Percentiles rank a stretch among this genome's conserved stretches.
phyloP scores from a whole-genome alignment of 2,797 vertebrate species.

The Sarcophilus harrisii region DNA sequence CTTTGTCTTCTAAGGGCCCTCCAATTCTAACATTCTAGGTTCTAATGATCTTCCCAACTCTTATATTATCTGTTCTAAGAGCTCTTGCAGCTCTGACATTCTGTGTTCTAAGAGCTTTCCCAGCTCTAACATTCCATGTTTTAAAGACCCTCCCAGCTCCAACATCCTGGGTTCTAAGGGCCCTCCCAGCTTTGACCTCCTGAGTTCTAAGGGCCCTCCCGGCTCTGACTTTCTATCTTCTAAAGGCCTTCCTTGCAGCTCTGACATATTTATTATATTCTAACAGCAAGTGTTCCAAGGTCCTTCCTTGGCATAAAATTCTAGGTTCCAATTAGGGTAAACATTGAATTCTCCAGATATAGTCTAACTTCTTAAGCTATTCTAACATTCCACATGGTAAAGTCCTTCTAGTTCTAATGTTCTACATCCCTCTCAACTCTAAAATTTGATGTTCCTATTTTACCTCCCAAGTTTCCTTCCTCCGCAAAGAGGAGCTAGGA shows the following conservation, averaged over 20 bases:
- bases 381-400: background rate
- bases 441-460: background rate
- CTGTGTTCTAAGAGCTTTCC: no score
- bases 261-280: no score
- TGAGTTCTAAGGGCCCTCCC: background rate
- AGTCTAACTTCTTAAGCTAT: background rate
- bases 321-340: background rate
- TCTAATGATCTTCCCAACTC: no score
- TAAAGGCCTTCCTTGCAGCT: background rate
- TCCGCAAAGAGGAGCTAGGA: background rate
- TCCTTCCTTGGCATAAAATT: background rate
- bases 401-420: background rate
- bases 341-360: background rate
- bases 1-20: no score
- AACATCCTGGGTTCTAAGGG: background rate
- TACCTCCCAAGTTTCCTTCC: background rate
- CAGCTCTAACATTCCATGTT: no score
- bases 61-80: no score
- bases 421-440: background rate
- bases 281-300: background rate
- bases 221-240: background rate
- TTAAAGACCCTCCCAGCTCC: no score
- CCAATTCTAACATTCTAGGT: no score
- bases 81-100: no score
- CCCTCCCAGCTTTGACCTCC: background rate